A percentile compares a stretch with the other conserved stretches of the same genome.
Evolutionary conservation across 2,113 vertebrate genomes (phyloP).

Genomic region (Numenius arquata): DNA sequence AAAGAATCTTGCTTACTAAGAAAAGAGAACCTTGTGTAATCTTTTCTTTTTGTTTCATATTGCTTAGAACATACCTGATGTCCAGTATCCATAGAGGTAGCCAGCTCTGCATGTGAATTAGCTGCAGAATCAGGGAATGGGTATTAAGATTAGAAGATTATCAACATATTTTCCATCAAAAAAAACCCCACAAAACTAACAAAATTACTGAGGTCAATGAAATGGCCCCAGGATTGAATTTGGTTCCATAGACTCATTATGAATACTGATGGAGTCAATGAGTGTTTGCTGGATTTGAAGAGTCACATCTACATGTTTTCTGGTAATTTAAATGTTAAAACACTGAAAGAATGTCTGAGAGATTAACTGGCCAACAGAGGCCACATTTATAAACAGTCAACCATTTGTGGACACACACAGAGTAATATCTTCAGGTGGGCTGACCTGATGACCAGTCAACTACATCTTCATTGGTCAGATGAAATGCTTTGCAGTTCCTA

Average conservation of each 20-base stretch:
- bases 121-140: background rate
- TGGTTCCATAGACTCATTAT: background rate
- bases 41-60: background rate
- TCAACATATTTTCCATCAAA: background rate
- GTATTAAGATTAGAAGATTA: background rate
- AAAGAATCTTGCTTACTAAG: slow-evolving; percentile 12
- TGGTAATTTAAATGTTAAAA: background rate
- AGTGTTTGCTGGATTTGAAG: background rate
- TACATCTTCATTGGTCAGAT: background rate
- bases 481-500: background rate
- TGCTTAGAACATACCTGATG: background rate
- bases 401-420: fast-evolving
- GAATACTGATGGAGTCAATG: background rate
- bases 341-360: background rate
- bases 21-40: background rate
- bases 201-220: background rate
- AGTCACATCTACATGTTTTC: background rate
- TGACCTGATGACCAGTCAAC: background rate
- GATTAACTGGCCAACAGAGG: background rate
- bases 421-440: background rate
- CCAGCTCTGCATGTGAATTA: background rate
- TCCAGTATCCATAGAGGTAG: background rate
- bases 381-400: background rate
- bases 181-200: background rate
- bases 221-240: background rate